Percentiles rank a stretch among this genome's conserved stretches.
phyloP scores from a whole-genome alignment of 2,888 invertebrate genomes.

The Crossocerus cetratus region DNA sequence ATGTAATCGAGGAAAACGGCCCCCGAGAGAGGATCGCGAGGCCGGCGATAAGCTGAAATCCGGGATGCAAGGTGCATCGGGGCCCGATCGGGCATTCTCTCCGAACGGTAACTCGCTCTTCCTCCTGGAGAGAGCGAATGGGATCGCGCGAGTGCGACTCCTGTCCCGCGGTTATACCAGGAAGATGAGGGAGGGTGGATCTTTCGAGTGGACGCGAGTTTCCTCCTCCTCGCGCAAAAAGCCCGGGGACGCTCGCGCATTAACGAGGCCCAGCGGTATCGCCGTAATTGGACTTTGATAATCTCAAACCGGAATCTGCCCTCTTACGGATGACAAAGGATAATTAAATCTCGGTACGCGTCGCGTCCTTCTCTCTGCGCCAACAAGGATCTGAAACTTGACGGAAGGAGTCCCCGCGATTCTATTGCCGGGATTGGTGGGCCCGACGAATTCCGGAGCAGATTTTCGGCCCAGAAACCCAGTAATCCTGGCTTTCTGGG shows the following conservation, averaged over 20 bases:
- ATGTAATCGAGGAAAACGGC: no score
- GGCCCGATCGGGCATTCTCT: conserved; percentile 20
- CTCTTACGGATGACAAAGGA: conserved; percentile 1
- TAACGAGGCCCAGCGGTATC: conserved; percentile 1
- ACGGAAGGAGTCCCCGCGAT: no score
- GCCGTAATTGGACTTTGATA: conserved; percentile 3
- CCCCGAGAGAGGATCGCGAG: no score
- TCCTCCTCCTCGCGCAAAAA: neutral
- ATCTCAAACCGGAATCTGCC: neutral
- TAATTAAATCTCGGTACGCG: neutral
- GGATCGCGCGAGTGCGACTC: neutral
- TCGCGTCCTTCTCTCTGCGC: neutral
- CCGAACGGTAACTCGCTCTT: conserved; percentile 37
- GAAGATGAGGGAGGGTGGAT: conserved; percentile 14
- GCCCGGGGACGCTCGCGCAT: conserved; percentile 11
- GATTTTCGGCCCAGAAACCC: conserved; percentile 27
- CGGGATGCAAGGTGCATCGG: no score
- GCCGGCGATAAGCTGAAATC: no score
- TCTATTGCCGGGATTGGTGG: no score
- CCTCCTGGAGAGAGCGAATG: conserved; percentile 27
- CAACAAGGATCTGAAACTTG: no score
- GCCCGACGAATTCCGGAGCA: neutral
- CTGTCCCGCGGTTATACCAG: conserved; percentile 7
- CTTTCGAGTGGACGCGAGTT: conserved; percentile 17
- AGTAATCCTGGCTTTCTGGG: conserved; percentile 13